Evolutionary conservation across 2,113 vertebrate genomes (phyloP).

Genomic region (Conger conger): DNA sequence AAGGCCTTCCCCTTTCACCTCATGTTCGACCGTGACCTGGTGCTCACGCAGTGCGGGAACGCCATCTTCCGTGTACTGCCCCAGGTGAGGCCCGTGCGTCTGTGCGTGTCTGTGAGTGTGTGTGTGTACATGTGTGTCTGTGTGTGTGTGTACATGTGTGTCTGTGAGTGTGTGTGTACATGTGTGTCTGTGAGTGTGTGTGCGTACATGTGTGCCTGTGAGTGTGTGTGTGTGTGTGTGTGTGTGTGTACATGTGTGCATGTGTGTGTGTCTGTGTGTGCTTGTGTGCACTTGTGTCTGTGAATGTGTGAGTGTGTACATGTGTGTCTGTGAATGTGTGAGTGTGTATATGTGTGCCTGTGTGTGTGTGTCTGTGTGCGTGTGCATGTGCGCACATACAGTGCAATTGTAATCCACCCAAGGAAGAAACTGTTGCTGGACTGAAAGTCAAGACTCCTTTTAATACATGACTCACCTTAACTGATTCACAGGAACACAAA

Average conservation of each 20-base stretch:
- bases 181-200: not conserved
- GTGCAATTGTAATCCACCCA: not conserved
- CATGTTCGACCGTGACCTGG: slow-evolving; percentile 93
- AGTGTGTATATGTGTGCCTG: not conserved
- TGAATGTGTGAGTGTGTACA: not conserved
- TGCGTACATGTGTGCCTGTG: not conserved
- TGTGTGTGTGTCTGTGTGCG: not conserved
- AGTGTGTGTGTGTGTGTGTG: too few relatives aligned
- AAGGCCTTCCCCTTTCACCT: slow-evolving; percentile 98
- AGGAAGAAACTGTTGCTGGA: not conserved
- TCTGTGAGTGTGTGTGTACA: not conserved
- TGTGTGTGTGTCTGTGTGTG: too few relatives aligned
- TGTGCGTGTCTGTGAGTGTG: not conserved
- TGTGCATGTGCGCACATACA: not conserved
- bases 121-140: not conserved
- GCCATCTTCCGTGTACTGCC: slow-evolving; percentile 96
- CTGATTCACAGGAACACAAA: not conserved
- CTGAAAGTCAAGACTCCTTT: not conserved
- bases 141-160: not conserved
- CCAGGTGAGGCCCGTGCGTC: slow-evolving; percentile 74
- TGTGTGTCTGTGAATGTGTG: not conserved
- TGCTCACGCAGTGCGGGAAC: slow-evolving; percentile 95
- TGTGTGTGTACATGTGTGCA: not conserved
- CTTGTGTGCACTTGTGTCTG: not conserved
- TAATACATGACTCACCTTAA: not conserved